Base-by-base conservation (phyloP, 2,113 vertebrate species). In the Cardinalis cardinalis region DNA sequence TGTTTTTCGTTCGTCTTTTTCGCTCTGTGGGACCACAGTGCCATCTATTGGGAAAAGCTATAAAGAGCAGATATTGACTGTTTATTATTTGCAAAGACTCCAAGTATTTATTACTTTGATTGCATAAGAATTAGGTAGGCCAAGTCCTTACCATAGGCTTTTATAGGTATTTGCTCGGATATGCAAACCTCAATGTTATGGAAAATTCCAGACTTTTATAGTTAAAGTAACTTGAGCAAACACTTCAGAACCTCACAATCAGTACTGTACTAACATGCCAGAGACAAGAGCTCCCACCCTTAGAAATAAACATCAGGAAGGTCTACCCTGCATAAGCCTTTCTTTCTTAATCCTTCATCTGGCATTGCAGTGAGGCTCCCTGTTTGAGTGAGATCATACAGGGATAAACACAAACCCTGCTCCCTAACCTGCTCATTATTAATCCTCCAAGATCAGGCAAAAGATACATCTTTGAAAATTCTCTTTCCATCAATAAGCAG, bases 31-130 rank as follows among this genome's bases (percentile, higher is more conserved):
- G 72, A 53, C 34, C 72, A 94, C 86, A 95, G 88, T 77, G 88
- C 96, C 96, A 96, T 94, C 96, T 96, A 85, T 26, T 89, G 96
- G 66, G 32, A 52, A 68, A 51, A 60, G 20, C 8, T 29, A 32
- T 24, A 32, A 75, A 56, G 18, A 43, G 26, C 41, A 76, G 34
- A 28, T 13, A 32, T 5, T 3, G 10, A 6, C 18, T 43, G 21
- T 36, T 43, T 2, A 63, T 21, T 56, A 49, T 21, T 36, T 56
- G 49, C 41, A 56, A 48, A 65, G 5, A 59, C 4, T 70, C 6
- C 24, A 66, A 84, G 18, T 59, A 72, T 44, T 52, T 46, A 63
- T 29, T 68, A 24, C 18, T 63, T 73, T 0, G 0, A 12, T 74
- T 88, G 81, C 53, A 16, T 40, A 83, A 55, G 28, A 89, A 31